Base-by-base conservation (phyloP, 2,113 vertebrate species). In the Thymallus thymallus region DNA sequence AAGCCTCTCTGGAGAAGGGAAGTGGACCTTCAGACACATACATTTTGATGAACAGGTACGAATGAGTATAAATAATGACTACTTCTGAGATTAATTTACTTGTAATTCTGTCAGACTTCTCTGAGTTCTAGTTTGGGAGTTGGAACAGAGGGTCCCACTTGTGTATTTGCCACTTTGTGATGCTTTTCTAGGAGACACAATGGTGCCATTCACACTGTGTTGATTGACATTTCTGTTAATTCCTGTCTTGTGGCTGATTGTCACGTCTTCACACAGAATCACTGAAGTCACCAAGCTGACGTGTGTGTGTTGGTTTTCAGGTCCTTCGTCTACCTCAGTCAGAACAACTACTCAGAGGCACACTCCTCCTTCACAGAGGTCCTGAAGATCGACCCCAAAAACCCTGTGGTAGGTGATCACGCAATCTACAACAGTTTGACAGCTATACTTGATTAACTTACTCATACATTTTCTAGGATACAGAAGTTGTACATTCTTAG, bases 321-420 rank as follows among this genome's bases (percentile, higher is more conserved):
- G 88, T 97, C 97, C 13, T 99, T 99, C 87, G 93, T 98, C 58
- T 89, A 95, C 85, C 95, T 99, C 56, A 97, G 97, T 82, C 96
- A 99, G 91, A 99, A 99, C 86, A 96, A 96, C 92, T 99, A 98
- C 65, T 74, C 88, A 0, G 98, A 98, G 77, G 98, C 98, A 12
- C 96, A 98, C 80, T 87, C 80, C 3, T 95, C 94, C 85, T 99
- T 99, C 89, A 85, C 90, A 5, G 93, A 96, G 71, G 93, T 98
- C 75, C 81, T 98, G 73, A 95, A 90, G 88, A 88, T 94, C 5
- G 95, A 99, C 77, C 95, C 97, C 1, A 94, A 94, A 73, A 97
- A 98, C 68, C 95, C 97, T 9, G 97, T 99, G 91, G 98, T 98
- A 92, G 93, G 94, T 82, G 60, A 1, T 1, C 32, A 60, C 16